Base-by-base conservation (phyloP, 2,888 invertebrate genomes). In the Aproaerema taeniolella region DNA sequence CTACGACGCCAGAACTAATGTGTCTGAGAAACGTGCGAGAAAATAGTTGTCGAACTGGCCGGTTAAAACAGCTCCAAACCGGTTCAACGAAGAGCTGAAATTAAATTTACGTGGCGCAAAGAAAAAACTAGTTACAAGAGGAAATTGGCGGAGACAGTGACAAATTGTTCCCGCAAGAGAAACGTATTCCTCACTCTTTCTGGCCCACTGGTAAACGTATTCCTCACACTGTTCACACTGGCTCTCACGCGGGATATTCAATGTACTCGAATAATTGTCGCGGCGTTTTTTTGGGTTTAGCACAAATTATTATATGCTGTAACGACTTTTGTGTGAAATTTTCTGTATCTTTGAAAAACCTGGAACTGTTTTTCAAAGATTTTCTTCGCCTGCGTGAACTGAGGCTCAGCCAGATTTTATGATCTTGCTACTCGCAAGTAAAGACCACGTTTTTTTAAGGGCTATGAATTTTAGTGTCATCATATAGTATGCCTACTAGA, bases 61-160 rank as follows among this genome's bases (percentile, higher is more conserved):
- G 50, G 58, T 56, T 64, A 65, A 63, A 69, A 66, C 64, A 63
- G 60, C 64, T 77, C 65, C 64, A 66, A 73, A 72, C 67, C 61
- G 59, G 61, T 77, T 71, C 67, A 71, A 77, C 78, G 77, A 75
- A 78, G 72, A 75, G 60, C 68, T 78, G 64, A 82, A 85, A 83
- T 83, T 83, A 79, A 83, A 85, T 83, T 83, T 82, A 80, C 78
- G 78, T 75, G 73, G 69, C 64, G 75, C 70, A 77, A 80, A 78
- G 79, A 85, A 82, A 85, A 82, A 85, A 81, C 82, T 83, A 82
- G 80, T 83, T 83, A 80, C 81, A 73, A 73, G 76, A 68, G 79
- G 76, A 85, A 85, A 85, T 83, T 85, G 81, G 75, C 69, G 74
- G 70, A 72, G 85, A 85, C 85, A 82, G 75, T 83, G 85, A 85